phyloP scores from a whole-genome alignment of 2,888 invertebrate species.

The Erebia aethiops region DNA sequence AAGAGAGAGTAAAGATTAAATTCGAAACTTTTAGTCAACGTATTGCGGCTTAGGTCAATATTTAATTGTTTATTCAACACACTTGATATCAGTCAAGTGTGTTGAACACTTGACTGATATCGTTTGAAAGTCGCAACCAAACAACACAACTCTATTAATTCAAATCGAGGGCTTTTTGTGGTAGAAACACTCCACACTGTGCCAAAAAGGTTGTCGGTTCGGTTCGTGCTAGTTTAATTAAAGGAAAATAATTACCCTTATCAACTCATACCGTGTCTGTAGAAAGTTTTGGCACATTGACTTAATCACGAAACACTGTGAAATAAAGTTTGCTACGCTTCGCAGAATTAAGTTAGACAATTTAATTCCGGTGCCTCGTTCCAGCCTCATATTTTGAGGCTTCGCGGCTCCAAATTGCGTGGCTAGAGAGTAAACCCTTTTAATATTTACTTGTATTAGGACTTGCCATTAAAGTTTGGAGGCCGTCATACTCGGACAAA shows the following conservation, averaged over 20 bases:
- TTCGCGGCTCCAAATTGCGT: constrained; percentile 25
- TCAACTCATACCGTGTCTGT: constrained; percentile 17
- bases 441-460: constrained; percentile 24
- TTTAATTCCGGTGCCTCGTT: constrained; percentile 31
- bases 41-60: too few species aligned
- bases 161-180: neutral
- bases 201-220: constrained; percentile 1
- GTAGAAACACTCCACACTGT: neutral
- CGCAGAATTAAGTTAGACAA: constrained; percentile 28
- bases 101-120: too few species aligned
- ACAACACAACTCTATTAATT: neutral
- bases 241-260: constrained; percentile 21
- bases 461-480: constrained; percentile 16
- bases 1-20: too few species aligned
- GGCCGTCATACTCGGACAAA: constrained; percentile 3
- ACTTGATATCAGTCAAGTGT: too few species aligned
- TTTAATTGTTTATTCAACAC: too few species aligned
- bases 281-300: constrained; percentile 33
- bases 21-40: too few species aligned
- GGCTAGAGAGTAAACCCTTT: constrained; percentile 27
- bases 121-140: neutral
- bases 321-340: constrained; percentile 31
- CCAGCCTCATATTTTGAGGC: constrained; percentile 34
- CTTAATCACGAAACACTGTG: constrained; percentile 34
- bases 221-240: constrained; percentile 13